Base-by-base conservation (phyloP, 2,888 invertebrate genomes). In the Amorpha juglandis region DNA sequence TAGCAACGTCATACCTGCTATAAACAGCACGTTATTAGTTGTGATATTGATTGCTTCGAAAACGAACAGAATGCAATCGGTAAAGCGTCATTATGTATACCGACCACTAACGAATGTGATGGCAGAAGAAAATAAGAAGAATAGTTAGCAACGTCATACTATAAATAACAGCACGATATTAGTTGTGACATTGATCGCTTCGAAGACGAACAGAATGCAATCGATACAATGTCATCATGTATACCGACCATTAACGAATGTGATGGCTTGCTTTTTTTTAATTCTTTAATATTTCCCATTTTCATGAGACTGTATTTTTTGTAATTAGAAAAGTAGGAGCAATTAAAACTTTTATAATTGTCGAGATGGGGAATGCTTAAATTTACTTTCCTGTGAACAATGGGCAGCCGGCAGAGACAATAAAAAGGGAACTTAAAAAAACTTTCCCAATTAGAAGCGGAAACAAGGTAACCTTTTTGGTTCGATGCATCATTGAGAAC, bases 341-440 rank as follows among this genome's bases (percentile, higher is more conserved):
- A 90, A 92, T 92, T 92, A 91, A 92, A 92, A 92, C 91, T 92
- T 92, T 91, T 91, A 91, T 91, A 91, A 91, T 91, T 90, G 91
- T 91, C 84, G 84, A 79, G 87, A 90, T 89, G 89, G 86, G 78
- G 79, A 83, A 86, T 85, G 81, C 82, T 88, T 80, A 89, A 87
- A 88, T 91, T 91, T 90, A 86, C 88, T 89, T 85, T 84, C 76
- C 82, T 81, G 84, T 88, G 90, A 90, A 91, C 90, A 91, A 89
- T 91, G 88, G 84, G 78, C 79, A 87, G 82, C 83, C 83, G 83
- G 82, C 85, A 84, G 81, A 87, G 88, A 89, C 88, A 89, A 88
- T 91, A 89, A 90, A 91, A 90, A 89, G 81, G 82, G 81, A 79
- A 87, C 86, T 82, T 86, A 27, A 85, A 81, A 83, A 86, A 92